Evolutionary conservation across 1,140 invertebrate genomes (phyloP).

Genomic region (Apis laboriosa): DNA sequence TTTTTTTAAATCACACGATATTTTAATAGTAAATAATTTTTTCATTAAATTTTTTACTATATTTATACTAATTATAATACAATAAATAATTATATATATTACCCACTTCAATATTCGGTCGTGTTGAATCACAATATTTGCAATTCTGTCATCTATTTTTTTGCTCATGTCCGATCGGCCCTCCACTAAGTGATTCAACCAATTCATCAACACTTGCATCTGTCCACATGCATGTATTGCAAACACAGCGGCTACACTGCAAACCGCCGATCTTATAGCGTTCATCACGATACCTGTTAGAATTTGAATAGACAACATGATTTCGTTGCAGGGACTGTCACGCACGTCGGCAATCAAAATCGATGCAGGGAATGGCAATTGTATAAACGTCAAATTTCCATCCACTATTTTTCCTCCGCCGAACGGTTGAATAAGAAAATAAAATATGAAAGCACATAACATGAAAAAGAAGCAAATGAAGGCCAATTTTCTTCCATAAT

Average conservation of each 20-base stretch:
- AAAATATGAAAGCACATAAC: conserved; percentile 32
- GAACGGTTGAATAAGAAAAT: conserved; percentile 23
- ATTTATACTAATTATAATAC: not conserved
- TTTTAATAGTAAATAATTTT: no score
- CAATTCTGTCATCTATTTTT: conserved; percentile 44
- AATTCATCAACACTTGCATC: conserved; percentile 62
- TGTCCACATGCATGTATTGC: conserved; percentile 68
- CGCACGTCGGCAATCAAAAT: conserved; percentile 42
- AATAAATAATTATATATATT: not conserved
- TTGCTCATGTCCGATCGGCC: conserved; percentile 4
- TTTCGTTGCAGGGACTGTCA: conserved; percentile 54
- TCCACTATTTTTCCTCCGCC: not conserved
- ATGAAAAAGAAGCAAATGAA: conserved; percentile 27
- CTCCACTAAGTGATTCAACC: conserved; percentile 40
- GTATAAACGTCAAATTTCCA: conserved; percentile 23
- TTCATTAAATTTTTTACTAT: no score
- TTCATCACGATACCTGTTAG: conserved; percentile 51
- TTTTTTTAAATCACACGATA: no score
- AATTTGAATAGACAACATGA: conserved; percentile 58
- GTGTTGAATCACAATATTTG: conserved; percentile 65
- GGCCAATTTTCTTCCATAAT: conserved; percentile 25
- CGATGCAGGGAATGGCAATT: conserved; percentile 60
- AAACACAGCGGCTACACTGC: conserved; percentile 63
- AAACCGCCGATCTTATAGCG: conserved; percentile 44
- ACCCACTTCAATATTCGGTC: conserved; percentile 52